Percentiles rank a stretch among this genome's conserved stretches.
These are phyloP conservation scores for Taurulus bubalis DNA, from an alignment of 2,113 vertebrate genomes.

Conservation along the genomic window DNA sequence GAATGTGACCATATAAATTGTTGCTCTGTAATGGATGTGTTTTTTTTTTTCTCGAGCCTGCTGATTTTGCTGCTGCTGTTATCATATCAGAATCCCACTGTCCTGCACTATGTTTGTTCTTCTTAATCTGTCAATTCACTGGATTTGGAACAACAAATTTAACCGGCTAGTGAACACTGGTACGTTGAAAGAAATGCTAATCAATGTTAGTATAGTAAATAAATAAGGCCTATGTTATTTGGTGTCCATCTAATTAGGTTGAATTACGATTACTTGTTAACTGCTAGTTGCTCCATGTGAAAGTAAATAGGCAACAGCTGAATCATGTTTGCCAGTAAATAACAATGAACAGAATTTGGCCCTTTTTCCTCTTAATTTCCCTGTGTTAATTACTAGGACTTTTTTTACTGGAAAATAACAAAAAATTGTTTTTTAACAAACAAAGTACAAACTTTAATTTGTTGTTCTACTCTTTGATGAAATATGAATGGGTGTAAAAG, in stretches of 20 bases:
- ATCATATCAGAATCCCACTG: neutral
- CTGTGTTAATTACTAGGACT: neutral
- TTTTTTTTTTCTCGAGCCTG: neutral
- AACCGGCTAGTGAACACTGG: neutral
- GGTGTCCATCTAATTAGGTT: neutral
- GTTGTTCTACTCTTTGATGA: neutral
- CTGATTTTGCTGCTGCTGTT: neutral
- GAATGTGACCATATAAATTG: neutral
- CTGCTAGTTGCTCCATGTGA: neutral
- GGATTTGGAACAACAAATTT: neutral
- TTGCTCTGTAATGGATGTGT: neutral
- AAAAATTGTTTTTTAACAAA: too few relatives aligned
- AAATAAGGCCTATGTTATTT: neutral
- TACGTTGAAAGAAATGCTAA: neutral
- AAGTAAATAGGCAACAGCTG: neutral
- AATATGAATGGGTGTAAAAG: neutral
- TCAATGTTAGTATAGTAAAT: neutral
- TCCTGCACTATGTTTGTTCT: neutral
- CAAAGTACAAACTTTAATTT: neutral
- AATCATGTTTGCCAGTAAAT: neutral
- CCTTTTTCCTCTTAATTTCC: neutral
- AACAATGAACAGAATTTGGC: neutral
- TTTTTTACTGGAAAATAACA: neutral
- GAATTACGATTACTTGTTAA: neutral
- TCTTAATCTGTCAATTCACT: neutral